Conservation (phyloP, 2,113 vertebrate species). For the Delphinus delphis region DNA sequence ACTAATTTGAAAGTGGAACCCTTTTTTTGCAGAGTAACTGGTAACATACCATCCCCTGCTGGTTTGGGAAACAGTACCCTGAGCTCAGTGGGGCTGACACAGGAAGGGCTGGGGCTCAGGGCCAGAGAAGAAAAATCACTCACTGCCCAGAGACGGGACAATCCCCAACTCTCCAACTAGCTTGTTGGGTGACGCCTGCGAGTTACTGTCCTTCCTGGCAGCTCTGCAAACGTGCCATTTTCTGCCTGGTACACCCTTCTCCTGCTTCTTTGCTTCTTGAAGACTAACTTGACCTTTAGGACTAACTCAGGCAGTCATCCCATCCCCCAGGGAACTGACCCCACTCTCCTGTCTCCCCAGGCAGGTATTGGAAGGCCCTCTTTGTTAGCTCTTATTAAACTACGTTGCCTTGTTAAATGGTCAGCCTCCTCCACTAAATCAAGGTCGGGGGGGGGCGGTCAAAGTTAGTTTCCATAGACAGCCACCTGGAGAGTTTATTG, state of each 20-base stretch:
- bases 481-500: neutral
- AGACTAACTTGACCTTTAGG: neutral
- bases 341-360: neutral
- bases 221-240: neutral
- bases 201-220: neutral
- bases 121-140: neutral
- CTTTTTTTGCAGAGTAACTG: neutral
- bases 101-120: neutral
- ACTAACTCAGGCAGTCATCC: neutral
- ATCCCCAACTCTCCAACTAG: neutral
- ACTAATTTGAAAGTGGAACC: neutral
- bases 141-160: neutral
- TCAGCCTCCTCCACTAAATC: neutral
- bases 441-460: neutral
- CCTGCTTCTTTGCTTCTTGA: neutral
- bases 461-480: neutral
- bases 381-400: neutral
- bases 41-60: neutral
- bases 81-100: neutral
- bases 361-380: neutral
- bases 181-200: too few relatives aligned
- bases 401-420: neutral
- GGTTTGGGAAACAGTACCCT: neutral
- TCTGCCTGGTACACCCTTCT: neutral
- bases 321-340: neutral